Base-by-base conservation (phyloP, 2,113 vertebrate genomes). In the Halcyon senegalensis region DNA sequence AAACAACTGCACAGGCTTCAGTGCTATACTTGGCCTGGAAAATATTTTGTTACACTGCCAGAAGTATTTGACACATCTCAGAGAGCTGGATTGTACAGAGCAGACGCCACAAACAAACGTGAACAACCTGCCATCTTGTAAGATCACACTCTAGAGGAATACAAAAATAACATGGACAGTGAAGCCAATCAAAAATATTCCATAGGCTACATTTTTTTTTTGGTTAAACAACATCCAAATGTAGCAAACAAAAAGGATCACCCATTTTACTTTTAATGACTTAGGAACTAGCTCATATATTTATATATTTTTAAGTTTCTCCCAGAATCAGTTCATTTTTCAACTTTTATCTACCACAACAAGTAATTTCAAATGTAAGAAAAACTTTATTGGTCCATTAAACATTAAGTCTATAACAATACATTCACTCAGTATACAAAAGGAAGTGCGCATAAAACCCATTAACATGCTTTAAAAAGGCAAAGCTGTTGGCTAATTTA, bases 321-420 rank as follows among this genome's bases (percentile, higher is more conserved):
- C 30, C 39, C 63, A n/a, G 19, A 91, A 78, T 19, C 2, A 92
- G 73, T 48, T 89, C 48, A 92, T 70, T 81, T 96, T 68, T 78
- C 81, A 87, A 68, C 16, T 70, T 75, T 66, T 74, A 73, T 15
- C 51, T 64, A 96, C 24, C 69, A 94, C 81, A 64, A 94, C 81
- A 64, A 90, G 31, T 93, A 3, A 35, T 69, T 96, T 97, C 77
- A 93, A 97, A 97, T 56, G 44, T 97, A 97, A 92, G 94, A 95
- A 96, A 92, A 94, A 70, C 66, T 97, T 97, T 97, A 97, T 97
- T 97, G 94, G 91, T 93, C 96, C 84, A 84, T 96, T 97, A 96
- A 96, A 95, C 84, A 93, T 91, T 81, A 83, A 91, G 94, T 67
- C 93, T 95, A 16, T 94, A 94, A 91, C 91, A 96, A 77, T 93